phyloP scores from a whole-genome alignment of 1,140 invertebrate species.

The Limonius californicus region DNA sequence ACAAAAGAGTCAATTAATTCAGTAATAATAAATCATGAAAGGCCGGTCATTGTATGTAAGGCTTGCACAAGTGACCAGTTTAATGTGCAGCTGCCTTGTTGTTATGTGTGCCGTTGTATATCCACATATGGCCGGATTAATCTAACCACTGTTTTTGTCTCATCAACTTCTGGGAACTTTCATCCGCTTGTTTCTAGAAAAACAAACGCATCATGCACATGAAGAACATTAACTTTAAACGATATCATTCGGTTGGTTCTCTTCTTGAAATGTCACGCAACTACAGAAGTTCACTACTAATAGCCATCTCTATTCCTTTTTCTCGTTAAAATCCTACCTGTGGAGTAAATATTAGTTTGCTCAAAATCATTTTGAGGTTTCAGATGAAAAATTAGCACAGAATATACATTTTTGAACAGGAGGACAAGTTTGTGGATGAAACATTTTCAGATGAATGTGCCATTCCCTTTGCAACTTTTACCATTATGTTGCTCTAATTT shows the following conservation, averaged over 20 bases:
- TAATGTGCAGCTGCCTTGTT: background rate
- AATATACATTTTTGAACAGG: too few species aligned
- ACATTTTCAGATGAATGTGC: too few species aligned
- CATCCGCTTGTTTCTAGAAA: background rate
- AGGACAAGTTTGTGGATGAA: too few species aligned
- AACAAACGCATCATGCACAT: background rate
- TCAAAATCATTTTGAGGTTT: too few species aligned
- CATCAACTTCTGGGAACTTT: constrained; percentile 1
- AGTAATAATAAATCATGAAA: background rate
- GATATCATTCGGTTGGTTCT: background rate
- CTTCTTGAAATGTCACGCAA: too few species aligned
- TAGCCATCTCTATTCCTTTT: too few species aligned
- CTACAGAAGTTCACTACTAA: too few species aligned
- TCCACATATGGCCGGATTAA: background rate
- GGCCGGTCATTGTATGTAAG: background rate
- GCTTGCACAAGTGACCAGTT: background rate
- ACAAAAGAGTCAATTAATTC: constrained; percentile 1
- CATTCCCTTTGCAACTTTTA: too few species aligned
- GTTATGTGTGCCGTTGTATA: background rate
- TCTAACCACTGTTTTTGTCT: background rate
- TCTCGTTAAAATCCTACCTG: too few species aligned
- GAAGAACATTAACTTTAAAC: background rate
- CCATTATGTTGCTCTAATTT: too few species aligned
- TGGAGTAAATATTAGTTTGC: too few species aligned
- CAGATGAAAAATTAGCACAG: too few species aligned